Base-by-base conservation (phyloP, 2,888 invertebrate species). In the Xanthorhoe spadicearia region DNA sequence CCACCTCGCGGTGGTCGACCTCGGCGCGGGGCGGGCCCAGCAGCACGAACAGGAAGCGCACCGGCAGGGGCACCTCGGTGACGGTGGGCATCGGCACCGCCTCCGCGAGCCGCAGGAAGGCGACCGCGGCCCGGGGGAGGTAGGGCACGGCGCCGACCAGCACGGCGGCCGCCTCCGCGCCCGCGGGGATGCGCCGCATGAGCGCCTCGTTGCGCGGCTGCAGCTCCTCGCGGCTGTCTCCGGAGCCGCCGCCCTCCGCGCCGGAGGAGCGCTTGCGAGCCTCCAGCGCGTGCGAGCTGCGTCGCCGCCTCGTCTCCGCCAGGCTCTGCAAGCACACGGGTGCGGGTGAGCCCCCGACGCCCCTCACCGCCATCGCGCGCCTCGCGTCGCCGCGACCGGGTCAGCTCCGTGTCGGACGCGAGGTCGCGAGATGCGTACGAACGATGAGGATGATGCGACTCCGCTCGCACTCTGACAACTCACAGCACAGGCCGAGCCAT, bases 1-100 rank as follows among this genome's bases (percentile, higher is more conserved):
- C 99, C 64, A 99, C 97, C 94, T 99, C 99, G 88, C 98, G 98
- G 86, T 99, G 99, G 88, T 99, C 98, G 77, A 98, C 94, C 75
- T 97, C 97, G 0, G 96, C 95, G 56, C 95, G 95, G 49, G 94
- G 94, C 2, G 99, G 99, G 0, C 99, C 99, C 71, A 99, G 92
- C 15, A 99, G 93, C 59, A 98, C 95, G 84, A 99, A 98, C 94
- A 99, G 95, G 84, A 99, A 99, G 68, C 98, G 94, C 50, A 98
- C 97, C 0, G 99, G 99, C 74, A 99, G 96, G 1, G 97, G 95
- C 49, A 98, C 97, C 89, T 98, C 98, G 0, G 98, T 97, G 69
- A 98, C 94, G 15, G 96, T 95, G 0, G 97, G 97, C 94, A 98
- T 96, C 2, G 94, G 89, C 17, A 96, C 95, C 65, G 97, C 97